phyloP scores from a whole-genome alignment of 1,140 invertebrate species.

The Drosophila pseudoananassae region DNA sequence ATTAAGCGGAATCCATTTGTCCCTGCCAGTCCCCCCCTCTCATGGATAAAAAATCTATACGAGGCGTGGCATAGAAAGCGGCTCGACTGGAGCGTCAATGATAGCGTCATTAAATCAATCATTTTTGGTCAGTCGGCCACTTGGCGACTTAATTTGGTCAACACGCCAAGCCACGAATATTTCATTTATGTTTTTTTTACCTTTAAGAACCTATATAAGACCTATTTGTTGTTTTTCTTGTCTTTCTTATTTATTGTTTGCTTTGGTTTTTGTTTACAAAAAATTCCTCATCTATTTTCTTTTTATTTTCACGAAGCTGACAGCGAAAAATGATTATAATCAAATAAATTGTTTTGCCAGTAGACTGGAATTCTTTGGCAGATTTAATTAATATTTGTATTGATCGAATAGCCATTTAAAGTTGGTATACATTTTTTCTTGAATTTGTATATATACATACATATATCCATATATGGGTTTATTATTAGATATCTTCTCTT shows the following conservation, averaged over 20 bases:
- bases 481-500: background rate
- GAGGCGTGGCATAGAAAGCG: slow-evolving; percentile 28
- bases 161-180: slow-evolving; percentile 37
- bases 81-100: slow-evolving; percentile 51
- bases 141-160: slow-evolving; percentile 55
- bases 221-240: slow-evolving; percentile 30
- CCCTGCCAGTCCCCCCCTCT: background rate
- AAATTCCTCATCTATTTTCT: slow-evolving; percentile 38
- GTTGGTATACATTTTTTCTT: background rate
- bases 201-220: slow-evolving; percentile 6
- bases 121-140: slow-evolving; percentile 68
- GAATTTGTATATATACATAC: too few relatives aligned
- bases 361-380: background rate
- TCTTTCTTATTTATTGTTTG: slow-evolving; percentile 43
- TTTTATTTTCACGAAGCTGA: slow-evolving; percentile 32
- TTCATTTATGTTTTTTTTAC: slow-evolving; percentile 20
- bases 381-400: slow-evolving; percentile 7
- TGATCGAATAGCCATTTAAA: slow-evolving; percentile 43
- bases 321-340: slow-evolving; percentile 71
- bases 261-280: slow-evolving; percentile 39
- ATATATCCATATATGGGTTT: background rate
- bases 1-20: slow-evolving; percentile 25
- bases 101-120: slow-evolving; percentile 73
- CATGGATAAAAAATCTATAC: slow-evolving; percentile 5
- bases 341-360: slow-evolving; percentile 53